These are phyloP conservation scores for Pachypanchax playfairii DNA, from an alignment of 2,113 vertebrate genomes.

Conservation along the genomic window DNA sequence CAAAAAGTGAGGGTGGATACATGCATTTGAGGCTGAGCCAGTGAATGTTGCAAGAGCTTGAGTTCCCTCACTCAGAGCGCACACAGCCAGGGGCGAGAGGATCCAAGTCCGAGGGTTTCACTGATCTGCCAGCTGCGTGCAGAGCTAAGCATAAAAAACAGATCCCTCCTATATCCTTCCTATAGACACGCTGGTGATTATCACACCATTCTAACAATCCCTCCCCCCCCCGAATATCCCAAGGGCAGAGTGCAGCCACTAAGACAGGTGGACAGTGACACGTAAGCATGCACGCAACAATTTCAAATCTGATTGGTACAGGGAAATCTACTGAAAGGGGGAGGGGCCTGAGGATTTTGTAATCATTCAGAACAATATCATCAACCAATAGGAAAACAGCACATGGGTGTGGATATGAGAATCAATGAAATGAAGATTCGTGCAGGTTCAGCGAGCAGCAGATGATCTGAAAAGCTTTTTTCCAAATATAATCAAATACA, in stretches of 20 bases:
- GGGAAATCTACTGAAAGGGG: slow-evolving; percentile 27
- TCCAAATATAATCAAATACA: no score
- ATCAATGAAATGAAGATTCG: slow-evolving; percentile 30
- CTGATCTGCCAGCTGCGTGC: slow-evolving; percentile 66
- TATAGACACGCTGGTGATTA: slow-evolving; percentile 65
- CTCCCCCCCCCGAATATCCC: slow-evolving; percentile 1
- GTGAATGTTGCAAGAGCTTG: slow-evolving; percentile 54
- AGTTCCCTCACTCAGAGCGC: slow-evolving; percentile 55
- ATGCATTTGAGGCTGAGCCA: slow-evolving; percentile 41
- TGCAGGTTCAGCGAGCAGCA: slow-evolving; percentile 13
- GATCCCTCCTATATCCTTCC: slow-evolving; percentile 65
- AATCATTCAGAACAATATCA: slow-evolving; percentile 27
- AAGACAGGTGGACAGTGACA: slow-evolving; percentile 44
- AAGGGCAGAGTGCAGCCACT: slow-evolving; percentile 43
- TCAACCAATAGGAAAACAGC: slow-evolving; percentile 41
- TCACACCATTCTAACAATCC: slow-evolving; percentile 27
- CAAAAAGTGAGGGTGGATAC: slow-evolving; percentile 41
- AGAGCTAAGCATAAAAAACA: slow-evolving; percentile 78
- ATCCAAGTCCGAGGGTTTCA: slow-evolving; percentile 25
- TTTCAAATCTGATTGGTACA: slow-evolving; percentile 30
- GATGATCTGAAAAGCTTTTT: background rate
- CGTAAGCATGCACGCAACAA: background rate
- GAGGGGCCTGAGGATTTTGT: slow-evolving; percentile 29
- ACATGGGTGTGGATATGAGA: background rate
- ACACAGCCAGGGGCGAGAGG: slow-evolving; percentile 46